A percentile compares a stretch with the other conserved stretches of the same genome.
phyloP scores from a whole-genome alignment of 2,797 vertebrate species.

The Tenualosa ilisha region DNA sequence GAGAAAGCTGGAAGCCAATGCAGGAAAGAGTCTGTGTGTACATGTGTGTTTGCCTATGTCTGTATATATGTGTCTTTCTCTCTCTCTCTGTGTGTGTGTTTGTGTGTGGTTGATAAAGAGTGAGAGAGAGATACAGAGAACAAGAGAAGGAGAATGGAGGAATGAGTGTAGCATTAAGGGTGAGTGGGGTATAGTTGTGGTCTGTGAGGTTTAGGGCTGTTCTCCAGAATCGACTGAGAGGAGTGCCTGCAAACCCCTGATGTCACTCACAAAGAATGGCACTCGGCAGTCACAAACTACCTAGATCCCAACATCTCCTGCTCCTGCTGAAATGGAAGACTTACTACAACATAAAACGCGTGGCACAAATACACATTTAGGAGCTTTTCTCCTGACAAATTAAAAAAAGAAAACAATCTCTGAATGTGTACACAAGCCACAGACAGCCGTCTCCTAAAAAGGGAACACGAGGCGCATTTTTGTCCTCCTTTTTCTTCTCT shows the following conservation, averaged over 20 bases:
- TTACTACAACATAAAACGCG: background rate
- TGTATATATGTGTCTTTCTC: too few species aligned
- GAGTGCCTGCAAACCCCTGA: background rate
- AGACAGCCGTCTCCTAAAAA: background rate
- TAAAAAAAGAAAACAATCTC: background rate
- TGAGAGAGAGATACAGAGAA: constrained; percentile 21
- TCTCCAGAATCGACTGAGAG: background rate
- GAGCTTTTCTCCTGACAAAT: background rate
- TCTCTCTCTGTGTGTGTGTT: too few species aligned
- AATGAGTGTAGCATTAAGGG: background rate
- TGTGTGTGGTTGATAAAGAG: constrained; percentile 32
- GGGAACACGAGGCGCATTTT: background rate
- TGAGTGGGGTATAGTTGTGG: background rate
- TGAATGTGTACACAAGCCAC: background rate
- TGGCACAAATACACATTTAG: background rate
- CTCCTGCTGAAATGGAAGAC: background rate
- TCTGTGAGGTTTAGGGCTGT: background rate
- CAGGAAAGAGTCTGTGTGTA: background rate
- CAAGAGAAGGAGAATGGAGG: background rate
- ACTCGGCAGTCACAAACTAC: background rate
- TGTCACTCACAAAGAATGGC: constrained; percentile 12
- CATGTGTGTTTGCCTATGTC: too few species aligned
- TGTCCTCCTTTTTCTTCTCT: background rate
- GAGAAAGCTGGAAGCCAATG: background rate
- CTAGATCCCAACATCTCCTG: background rate